Evolutionary conservation across 1,140 invertebrate species (phyloP), one percentile per base, ranked within the genome.

Genomic region (Sminthurinus signatus): DNA sequence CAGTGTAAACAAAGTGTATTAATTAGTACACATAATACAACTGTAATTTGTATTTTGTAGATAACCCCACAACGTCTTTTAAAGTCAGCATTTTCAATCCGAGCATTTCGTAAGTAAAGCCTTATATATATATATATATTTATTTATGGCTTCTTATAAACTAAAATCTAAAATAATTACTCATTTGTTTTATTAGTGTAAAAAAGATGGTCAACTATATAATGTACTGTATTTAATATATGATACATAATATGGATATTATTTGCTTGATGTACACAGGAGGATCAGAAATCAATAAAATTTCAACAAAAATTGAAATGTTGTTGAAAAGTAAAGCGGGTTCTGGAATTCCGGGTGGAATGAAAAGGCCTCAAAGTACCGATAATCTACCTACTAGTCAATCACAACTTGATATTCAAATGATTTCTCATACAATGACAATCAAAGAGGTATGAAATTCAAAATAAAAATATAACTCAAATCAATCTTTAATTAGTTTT

Each of bases 221-320:
- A n/a, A n/a, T n/a, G n/a, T n/a, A n/a, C n/a, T n/a, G n/a, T n/a
- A n/a, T n/a, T n/a, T n/a, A n/a, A n/a, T n/a, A n/a, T n/a, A n/a
- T n/a, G n/a, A n/a, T n/a, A n/a, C n/a, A n/a, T n/a, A n/a, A n/a
- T n/a, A n/a, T n/a, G n/a, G n/a, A n/a, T n/a, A n/a, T n/a, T n/a
- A n/a, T n/a, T n/a, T n/a, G n/a, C n/a, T n/a, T n/a, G n/a, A n/a
- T n/a, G n/a, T n/a, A n/a, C n/a, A n/a, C n/a, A n/a, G n/a, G n/a
- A 75, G 91, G 90, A 73, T 85, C 88, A 75, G 91, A 93, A 82
- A 93, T 96, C 79, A 87, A 87, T 75, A 85, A 89, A 76, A 87
- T 94, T 70, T 91, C 92, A 79, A 81, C 93, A 68, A 88, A 91
- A 78, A 92, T 89, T 74, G 91, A 95, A 80, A 93, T 94, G 89